phyloP scores from a whole-genome alignment of 2,888 invertebrate species.

The Drosophila birchii region DNA sequence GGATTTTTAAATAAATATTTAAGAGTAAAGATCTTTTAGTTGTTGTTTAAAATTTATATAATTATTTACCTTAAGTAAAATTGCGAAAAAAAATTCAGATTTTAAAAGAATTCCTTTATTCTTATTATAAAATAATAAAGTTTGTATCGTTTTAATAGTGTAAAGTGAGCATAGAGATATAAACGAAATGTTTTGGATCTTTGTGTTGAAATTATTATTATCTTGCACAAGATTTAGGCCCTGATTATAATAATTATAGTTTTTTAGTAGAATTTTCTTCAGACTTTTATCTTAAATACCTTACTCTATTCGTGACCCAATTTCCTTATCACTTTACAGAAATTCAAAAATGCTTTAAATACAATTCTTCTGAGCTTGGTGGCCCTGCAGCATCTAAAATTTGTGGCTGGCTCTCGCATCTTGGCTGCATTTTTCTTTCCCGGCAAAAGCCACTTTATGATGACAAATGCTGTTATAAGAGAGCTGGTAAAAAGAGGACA shows the following conservation, averaged over 20 bases:
- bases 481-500: constrained; percentile 85
- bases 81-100: not conserved
- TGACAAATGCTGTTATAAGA: constrained; percentile 83
- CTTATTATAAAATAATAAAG: not conserved
- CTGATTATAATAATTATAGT: too few relatives aligned
- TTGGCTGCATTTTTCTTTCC: constrained; percentile 84
- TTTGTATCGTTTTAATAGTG: too few relatives aligned
- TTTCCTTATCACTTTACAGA: not conserved
- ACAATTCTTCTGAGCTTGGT: not conserved
- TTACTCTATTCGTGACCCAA: not conserved
- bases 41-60: not conserved
- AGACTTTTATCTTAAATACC: not conserved
- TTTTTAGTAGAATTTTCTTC: too few relatives aligned
- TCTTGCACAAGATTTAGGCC: not conserved
- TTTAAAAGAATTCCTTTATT: not conserved
- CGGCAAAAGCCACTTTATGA: constrained; percentile 85
- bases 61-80: not conserved
- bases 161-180: too few relatives aligned
- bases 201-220: not conserved
- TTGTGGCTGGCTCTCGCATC: constrained; percentile 66
- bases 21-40: not conserved
- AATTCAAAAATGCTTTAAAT: not conserved
- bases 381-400: not conserved
- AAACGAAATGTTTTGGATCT: too few relatives aligned
- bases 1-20: not conserved